Conservation (phyloP, 2,888 invertebrate species). For the Euproctis similis region DNA sequence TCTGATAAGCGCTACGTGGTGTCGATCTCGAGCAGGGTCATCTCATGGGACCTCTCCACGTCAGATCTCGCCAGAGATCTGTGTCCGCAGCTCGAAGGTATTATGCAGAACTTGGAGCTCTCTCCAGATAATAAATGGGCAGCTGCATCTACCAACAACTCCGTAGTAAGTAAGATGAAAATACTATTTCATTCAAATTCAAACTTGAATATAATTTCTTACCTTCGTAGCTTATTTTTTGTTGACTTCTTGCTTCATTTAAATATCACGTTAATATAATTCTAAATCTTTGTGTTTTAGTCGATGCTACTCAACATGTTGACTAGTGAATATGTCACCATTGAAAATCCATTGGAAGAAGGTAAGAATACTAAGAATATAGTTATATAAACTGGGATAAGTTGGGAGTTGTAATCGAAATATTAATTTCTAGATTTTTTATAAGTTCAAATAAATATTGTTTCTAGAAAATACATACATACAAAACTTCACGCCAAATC, state of each 20-base stretch:
- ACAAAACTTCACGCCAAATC: too few relatives aligned
- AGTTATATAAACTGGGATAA: not conserved
- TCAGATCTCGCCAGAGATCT: constrained; percentile 95
- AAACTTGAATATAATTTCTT: too few relatives aligned
- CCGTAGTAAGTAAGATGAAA: constrained; percentile 82
- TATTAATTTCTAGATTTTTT: too few relatives aligned
- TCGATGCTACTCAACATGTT: constrained; percentile 93
- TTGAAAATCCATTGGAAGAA: constrained; percentile 89
- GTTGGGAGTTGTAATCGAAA: not conserved
- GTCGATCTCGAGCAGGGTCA: constrained; percentile 96
- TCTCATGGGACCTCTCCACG: constrained; percentile 97
- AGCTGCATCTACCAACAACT: constrained; percentile 96
- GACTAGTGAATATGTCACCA: constrained; percentile 92
- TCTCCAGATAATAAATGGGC: constrained; percentile 98
- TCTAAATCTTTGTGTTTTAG: constrained; percentile 68
- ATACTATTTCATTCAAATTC: too few relatives aligned
- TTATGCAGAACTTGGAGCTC: constrained; percentile 94
- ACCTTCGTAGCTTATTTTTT: too few relatives aligned
- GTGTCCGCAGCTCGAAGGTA: constrained; percentile 94
- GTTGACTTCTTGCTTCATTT: too few relatives aligned
- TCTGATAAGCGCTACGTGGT: constrained; percentile 94
- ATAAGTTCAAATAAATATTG: too few relatives aligned
- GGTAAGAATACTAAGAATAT: constrained; percentile 37
- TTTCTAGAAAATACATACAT: too few relatives aligned
- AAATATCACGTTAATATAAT: too few relatives aligned